These are phyloP conservation scores for Podocnemis expansa DNA, from an alignment of 2,113 vertebrate genomes.

Conservation along the genomic window DNA sequence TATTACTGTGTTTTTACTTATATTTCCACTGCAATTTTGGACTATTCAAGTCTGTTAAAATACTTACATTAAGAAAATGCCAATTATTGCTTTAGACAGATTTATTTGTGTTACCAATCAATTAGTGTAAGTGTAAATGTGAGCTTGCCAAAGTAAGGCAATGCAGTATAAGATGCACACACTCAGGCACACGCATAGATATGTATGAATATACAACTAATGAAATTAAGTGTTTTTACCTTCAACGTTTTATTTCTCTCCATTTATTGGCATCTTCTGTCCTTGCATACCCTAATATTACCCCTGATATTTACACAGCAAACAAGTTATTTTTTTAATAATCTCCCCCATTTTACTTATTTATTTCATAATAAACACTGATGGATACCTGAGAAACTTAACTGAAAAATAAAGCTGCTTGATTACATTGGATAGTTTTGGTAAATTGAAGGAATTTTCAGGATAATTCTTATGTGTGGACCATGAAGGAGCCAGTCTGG, in stretches of 20 bases:
- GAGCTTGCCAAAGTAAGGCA: too few relatives aligned
- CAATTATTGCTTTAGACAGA: not conserved
- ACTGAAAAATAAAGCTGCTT: not conserved
- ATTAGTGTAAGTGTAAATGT: too few relatives aligned
- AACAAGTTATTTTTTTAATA: not conserved
- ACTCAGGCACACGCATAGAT: not conserved
- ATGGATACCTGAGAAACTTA: not conserved
- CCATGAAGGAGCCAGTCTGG: not conserved
- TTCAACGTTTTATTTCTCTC: not conserved
- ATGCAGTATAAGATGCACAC: not conserved
- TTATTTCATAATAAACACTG: not conserved
- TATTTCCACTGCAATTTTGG: not conserved
- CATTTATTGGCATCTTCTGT: not conserved
- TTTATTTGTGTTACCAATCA: not conserved
- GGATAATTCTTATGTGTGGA: not conserved
- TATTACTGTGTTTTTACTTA: not conserved
- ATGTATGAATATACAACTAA: not conserved
- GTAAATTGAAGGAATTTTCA: constrained; percentile 2
- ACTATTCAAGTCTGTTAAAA: not conserved
- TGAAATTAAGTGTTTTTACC: not conserved
- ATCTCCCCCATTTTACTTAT: not conserved
- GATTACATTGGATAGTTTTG: not conserved
- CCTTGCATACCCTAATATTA: not conserved
- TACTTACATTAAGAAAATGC: not conserved
- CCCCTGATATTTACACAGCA: not conserved